A percentile compares a stretch with the other conserved stretches of the same genome.
Evolutionary conservation across 2,113 vertebrate genomes (phyloP).

Genomic region (Motacilla tschutschensis): DNA sequence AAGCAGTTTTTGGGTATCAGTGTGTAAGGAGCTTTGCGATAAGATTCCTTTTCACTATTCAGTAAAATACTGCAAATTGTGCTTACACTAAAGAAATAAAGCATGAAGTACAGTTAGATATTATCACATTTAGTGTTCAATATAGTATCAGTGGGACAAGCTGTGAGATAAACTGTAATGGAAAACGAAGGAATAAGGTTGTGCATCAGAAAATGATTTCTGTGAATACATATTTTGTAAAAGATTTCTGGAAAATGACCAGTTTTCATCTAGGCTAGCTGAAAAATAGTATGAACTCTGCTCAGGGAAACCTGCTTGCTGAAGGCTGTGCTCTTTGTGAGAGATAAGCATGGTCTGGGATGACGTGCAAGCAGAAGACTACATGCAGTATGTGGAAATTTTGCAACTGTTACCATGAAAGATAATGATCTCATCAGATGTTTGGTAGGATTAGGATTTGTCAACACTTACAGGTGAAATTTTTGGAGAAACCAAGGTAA

Average conservation of each 20-base stretch:
- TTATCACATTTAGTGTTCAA: conserved; percentile 15
- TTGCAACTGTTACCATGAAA: background rate
- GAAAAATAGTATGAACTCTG: background rate
- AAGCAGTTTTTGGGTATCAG: conserved; percentile 15
- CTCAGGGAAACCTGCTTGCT: background rate
- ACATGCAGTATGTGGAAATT: background rate
- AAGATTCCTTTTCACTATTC: conserved; percentile 33
- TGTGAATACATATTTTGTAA: background rate
- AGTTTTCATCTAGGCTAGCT: background rate
- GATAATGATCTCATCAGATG: background rate
- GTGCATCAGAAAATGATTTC: background rate
- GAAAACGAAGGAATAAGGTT: background rate
- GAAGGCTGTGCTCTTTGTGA: background rate
- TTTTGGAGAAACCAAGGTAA: background rate
- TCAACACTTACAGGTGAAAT: background rate
- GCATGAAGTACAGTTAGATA: background rate
- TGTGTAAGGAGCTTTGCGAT: conserved; percentile 11
- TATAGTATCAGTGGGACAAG: background rate
- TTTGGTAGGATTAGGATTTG: background rate
- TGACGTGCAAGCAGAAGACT: background rate
- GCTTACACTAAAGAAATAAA: conserved; percentile 9
- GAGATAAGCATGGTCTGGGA: background rate
- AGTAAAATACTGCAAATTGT: conserved; percentile 28
- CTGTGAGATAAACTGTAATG: background rate
- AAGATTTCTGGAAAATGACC: background rate